phyloP scores from a whole-genome alignment of 2,797 vertebrate species.

The Acanthurus lineatus region DNA sequence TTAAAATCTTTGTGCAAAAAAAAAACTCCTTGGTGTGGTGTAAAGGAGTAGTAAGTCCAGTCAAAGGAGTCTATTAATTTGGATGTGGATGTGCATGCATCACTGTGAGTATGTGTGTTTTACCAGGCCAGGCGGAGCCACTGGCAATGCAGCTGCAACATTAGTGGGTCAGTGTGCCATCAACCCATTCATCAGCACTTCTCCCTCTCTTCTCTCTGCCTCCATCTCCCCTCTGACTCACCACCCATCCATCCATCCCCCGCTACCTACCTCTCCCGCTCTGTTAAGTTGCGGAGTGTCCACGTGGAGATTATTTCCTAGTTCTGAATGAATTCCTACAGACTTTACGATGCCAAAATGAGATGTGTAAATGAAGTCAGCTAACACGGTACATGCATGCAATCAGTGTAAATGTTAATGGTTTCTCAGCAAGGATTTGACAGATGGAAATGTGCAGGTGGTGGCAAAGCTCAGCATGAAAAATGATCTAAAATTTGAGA shows the following conservation, averaged over 20 bases:
- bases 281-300: conserved; percentile 39
- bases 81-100: conserved; percentile 10
- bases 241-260: conserved; percentile 43
- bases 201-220: conserved; percentile 62
- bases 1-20: neutral
- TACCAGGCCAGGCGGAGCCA: conserved; percentile 73
- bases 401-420: conserved; percentile 8
- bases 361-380: conserved; percentile 21
- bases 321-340: conserved; percentile 43
- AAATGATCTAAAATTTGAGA: neutral
- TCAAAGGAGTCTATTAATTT: conserved; percentile 50
- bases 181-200: conserved; percentile 81
- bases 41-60: conserved; percentile 2
- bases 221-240: conserved; percentile 73
- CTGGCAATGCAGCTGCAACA: conserved; percentile 79
- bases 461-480: neutral
- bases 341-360: neutral
- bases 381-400: conserved; percentile 1
- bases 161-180: conserved; percentile 89
- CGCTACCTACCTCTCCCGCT: conserved; percentile 36
- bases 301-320: conserved; percentile 17
- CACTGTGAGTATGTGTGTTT: conserved; percentile 53
- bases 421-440: no score
- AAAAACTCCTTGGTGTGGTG: neutral
- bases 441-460: neutral